Evolutionary conservation across 1,140 invertebrate species (phyloP).

Genomic region (Protaetia brevitarsis): DNA sequence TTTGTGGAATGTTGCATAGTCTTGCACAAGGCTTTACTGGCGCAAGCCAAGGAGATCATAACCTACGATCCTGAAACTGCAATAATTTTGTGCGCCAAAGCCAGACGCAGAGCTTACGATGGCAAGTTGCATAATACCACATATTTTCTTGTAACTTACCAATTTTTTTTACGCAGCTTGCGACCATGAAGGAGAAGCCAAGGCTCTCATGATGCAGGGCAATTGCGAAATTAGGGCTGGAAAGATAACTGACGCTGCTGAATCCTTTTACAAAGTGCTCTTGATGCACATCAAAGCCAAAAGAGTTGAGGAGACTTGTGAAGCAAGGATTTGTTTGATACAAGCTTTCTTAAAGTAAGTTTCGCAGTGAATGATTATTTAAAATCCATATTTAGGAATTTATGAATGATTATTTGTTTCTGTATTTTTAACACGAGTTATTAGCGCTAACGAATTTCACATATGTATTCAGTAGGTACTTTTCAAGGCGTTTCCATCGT

Average conservation of each 20-base stretch:
- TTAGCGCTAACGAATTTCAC: too few species aligned
- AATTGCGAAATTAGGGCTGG: slow-evolving; percentile 51
- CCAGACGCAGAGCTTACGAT: slow-evolving; percentile 53
- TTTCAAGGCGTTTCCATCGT: too few species aligned
- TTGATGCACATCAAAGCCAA: slow-evolving; percentile 47
- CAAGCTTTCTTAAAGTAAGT: slow-evolving; percentile 39
- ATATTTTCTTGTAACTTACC: not conserved
- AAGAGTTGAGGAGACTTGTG: slow-evolving; percentile 50
- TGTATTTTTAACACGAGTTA: too few species aligned
- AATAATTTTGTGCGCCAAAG: slow-evolving; percentile 50
- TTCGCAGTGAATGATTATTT: not conserved
- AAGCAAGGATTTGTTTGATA: slow-evolving; percentile 51
- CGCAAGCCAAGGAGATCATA: slow-evolving; percentile 44
- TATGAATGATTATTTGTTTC: slow-evolving; percentile 13
- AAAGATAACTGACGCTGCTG: slow-evolving; percentile 50
- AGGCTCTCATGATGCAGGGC: slow-evolving; percentile 52
- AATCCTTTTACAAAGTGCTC: slow-evolving; percentile 50
- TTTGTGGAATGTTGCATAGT: slow-evolving; percentile 52
- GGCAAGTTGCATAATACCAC: slow-evolving; percentile 40
- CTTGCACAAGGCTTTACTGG: slow-evolving; percentile 50
- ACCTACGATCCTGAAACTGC: slow-evolving; percentile 47
- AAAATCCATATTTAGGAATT: not conserved
- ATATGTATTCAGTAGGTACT: too few species aligned
- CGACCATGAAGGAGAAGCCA: slow-evolving; percentile 48
- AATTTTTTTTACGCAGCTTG: slow-evolving; percentile 41